phyloP scores from a whole-genome alignment of 1,140 invertebrate species.

The Mercenaria mercenaria region DNA sequence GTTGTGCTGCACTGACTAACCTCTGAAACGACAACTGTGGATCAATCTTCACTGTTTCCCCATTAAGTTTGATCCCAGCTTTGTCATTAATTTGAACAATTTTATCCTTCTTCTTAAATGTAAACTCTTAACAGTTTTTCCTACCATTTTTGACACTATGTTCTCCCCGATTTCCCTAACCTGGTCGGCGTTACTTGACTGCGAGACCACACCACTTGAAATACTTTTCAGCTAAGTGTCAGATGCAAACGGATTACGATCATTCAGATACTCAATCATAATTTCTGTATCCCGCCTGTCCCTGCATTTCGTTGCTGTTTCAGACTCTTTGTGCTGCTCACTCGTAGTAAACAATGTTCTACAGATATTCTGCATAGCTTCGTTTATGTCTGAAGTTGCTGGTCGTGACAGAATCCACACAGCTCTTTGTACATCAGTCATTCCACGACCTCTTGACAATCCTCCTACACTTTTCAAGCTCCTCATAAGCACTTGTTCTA shows the following conservation, averaged over 20 bases:
- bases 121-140: not conserved
- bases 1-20: slow-evolving; percentile 23
- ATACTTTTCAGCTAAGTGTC: not conserved
- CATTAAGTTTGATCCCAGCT: not conserved
- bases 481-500: too few relatives aligned
- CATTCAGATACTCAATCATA: not conserved
- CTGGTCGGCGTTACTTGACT: slow-evolving; percentile 21
- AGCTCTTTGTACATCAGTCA: too few relatives aligned
- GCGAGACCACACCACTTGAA: not conserved
- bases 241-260: not conserved
- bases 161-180: not conserved
- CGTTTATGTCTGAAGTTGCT: too few relatives aligned
- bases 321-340: too few relatives aligned
- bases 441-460: too few relatives aligned
- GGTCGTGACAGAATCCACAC: too few relatives aligned
- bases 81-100: slow-evolving; percentile 38
- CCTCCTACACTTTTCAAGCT: too few relatives aligned
- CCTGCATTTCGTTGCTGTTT: not conserved
- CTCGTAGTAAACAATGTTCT: too few relatives aligned
- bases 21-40: slow-evolving; percentile 59
- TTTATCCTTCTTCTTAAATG: slow-evolving; percentile 4
- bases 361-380: too few relatives aligned
- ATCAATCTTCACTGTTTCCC: slow-evolving; percentile 33
- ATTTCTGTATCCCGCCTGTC: not conserved
- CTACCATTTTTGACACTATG: not conserved